Conservation (phyloP, 2,888 invertebrate genomes). For the Gerosis bhagava region DNA sequence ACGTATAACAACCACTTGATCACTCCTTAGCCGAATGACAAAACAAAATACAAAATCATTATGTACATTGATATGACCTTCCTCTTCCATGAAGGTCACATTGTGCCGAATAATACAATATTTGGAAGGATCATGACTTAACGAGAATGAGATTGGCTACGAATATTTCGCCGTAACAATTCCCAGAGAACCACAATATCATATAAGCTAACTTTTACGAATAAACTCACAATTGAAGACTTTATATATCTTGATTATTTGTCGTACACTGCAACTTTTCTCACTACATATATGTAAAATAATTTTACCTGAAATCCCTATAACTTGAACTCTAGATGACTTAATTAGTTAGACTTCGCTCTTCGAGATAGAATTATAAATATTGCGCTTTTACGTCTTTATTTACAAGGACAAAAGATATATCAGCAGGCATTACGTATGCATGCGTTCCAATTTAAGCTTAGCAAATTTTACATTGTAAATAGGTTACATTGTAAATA, state of each 20-base stretch:
- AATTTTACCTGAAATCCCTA: slow-evolving; percentile 4
- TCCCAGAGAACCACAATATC: no score
- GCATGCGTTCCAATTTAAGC: no score
- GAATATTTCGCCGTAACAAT: slow-evolving; percentile 27
- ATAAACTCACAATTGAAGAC: no score
- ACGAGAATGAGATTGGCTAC: slow-evolving; percentile 29
- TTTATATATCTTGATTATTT: no score
- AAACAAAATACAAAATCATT: slow-evolving; percentile 52
- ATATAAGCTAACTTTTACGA: no score
- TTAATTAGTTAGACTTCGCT: slow-evolving; percentile 23
- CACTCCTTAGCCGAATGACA: slow-evolving; percentile 40
- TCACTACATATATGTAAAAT: no score
- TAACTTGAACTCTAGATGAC: slow-evolving; percentile 17
- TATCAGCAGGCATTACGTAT: no score
- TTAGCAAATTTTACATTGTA: no score
- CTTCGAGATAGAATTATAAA: slow-evolving; percentile 36
- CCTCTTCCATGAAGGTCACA: slow-evolving; percentile 60
- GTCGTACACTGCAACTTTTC: neutral
- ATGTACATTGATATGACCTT: slow-evolving; percentile 71
- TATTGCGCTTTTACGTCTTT: slow-evolving; percentile 42
- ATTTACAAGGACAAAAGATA: slow-evolving; percentile 8
- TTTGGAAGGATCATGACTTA: slow-evolving; percentile 23
- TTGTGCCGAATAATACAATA: slow-evolving; percentile 26
- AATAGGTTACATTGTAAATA: no score
- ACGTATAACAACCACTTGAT: slow-evolving; percentile 39